Conservation (phyloP, 2,113 vertebrate species). For the Macquaria australasica region DNA sequence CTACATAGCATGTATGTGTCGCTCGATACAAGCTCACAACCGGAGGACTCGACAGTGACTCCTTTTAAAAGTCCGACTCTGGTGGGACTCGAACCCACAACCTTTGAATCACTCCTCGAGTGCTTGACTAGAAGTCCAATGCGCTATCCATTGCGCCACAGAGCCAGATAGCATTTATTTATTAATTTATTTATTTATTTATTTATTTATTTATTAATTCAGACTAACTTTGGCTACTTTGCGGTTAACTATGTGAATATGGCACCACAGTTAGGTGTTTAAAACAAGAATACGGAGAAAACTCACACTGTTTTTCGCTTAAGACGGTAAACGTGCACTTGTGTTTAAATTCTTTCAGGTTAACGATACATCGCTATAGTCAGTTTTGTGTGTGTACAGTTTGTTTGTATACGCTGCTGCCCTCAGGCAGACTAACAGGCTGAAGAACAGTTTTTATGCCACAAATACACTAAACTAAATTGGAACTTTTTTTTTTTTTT, state of each 20-base stretch:
- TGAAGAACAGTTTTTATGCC: no score
- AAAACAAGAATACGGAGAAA: not conserved
- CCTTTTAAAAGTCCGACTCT: slow-evolving; percentile 37
- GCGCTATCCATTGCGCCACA: slow-evolving; percentile 76
- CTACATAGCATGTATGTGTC: not conserved
- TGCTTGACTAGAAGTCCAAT: slow-evolving; percentile 66
- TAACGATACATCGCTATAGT: not conserved
- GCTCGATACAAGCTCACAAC: not conserved
- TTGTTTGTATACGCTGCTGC: not conserved
- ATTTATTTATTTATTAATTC: no score
- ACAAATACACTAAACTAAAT: no score
- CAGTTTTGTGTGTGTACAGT: not conserved
- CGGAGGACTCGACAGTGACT: accelerated
- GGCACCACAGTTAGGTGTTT: not conserved
- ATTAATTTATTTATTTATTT: no score
- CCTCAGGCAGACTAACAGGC: no score
- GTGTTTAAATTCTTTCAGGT: not conserved
- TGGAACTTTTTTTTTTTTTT: no score
- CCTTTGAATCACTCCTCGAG: slow-evolving; percentile 63
- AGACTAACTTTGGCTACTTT: no score
- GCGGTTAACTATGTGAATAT: accelerated
- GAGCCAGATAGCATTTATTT: no score
- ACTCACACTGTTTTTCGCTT: not conserved
- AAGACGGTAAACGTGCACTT: not conserved
- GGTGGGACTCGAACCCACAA: slow-evolving; percentile 76